Conservation (phyloP, 2,797 vertebrate species). For the Chiloscyllium punctatum region DNA sequence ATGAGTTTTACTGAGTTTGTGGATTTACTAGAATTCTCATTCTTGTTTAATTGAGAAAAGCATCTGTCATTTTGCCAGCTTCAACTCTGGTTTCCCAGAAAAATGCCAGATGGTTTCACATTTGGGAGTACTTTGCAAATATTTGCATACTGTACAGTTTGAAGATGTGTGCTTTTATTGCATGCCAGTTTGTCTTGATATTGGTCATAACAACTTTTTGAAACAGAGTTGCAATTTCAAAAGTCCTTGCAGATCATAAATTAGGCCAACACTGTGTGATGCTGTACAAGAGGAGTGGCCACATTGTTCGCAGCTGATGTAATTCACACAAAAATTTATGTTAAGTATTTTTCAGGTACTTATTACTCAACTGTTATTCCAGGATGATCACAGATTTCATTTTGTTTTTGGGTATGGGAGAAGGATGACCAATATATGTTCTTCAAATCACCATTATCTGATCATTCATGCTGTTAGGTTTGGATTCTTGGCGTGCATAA, state of each 20-base stretch:
- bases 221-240: not conserved
- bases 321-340: not conserved
- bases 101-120: not conserved
- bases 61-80: not conserved
- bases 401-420: not conserved
- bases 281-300: not conserved
- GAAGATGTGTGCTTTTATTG: not conserved
- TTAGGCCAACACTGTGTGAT: not conserved
- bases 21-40: constrained; percentile 3
- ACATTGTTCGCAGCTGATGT: not conserved
- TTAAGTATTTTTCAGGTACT: no score
- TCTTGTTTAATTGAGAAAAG: not conserved
- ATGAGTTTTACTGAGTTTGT: not conserved
- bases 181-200: not conserved
- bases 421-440: not conserved
- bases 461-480: not conserved
- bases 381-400: not conserved
- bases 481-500: not conserved
- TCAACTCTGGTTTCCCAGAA: not conserved
- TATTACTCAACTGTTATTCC: not conserved
- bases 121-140: not conserved
- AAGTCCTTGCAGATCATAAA: not conserved
- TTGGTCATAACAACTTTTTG: not conserved
- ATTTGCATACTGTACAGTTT: not conserved
- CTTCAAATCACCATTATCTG: not conserved